Percentiles rank a stretch among this genome's conserved stretches.
phyloP scores from a whole-genome alignment of 2,113 vertebrate species.

The Plotosus lineatus region DNA sequence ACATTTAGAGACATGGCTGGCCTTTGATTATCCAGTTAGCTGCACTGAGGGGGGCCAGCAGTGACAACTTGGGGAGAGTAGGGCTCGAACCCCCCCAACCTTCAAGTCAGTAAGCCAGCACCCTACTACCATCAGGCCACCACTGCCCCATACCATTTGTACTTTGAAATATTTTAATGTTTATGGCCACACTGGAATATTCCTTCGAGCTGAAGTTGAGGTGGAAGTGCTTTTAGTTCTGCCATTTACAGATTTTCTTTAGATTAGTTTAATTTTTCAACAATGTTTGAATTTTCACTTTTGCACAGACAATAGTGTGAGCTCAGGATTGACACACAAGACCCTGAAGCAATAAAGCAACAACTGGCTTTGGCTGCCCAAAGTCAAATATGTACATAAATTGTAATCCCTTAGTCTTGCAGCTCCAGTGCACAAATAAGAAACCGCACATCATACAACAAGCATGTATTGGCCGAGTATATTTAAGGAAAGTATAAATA shows the following conservation, averaged over 20 bases:
- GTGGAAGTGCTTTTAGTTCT: neutral
- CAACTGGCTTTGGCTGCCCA: neutral
- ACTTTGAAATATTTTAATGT: neutral
- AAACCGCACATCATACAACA: neutral
- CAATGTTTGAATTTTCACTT: neutral
- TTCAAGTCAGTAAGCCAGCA: too few relatives aligned
- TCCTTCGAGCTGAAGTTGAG: neutral
- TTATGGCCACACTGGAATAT: neutral
- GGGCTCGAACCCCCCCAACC: too few relatives aligned
- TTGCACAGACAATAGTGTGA: neutral
- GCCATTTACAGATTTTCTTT: neutral
- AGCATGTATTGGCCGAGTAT: too few relatives aligned
- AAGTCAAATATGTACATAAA: neutral
- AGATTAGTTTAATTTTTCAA: neutral
- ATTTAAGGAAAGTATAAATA: neutral
- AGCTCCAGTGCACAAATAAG: neutral
- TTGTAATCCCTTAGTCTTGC: neutral
- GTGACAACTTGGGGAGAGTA: too few relatives aligned
- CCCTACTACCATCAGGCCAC: too few relatives aligned
- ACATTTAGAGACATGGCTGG: too few relatives aligned
- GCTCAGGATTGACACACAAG: neutral
- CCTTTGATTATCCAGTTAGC: too few relatives aligned
- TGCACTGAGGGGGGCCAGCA: too few relatives aligned
- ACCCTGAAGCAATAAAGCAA: neutral
- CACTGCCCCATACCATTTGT: too few relatives aligned